Conservation (phyloP, 2,797 vertebrate genomes). For the Pseudocheirus occidentalis region DNA sequence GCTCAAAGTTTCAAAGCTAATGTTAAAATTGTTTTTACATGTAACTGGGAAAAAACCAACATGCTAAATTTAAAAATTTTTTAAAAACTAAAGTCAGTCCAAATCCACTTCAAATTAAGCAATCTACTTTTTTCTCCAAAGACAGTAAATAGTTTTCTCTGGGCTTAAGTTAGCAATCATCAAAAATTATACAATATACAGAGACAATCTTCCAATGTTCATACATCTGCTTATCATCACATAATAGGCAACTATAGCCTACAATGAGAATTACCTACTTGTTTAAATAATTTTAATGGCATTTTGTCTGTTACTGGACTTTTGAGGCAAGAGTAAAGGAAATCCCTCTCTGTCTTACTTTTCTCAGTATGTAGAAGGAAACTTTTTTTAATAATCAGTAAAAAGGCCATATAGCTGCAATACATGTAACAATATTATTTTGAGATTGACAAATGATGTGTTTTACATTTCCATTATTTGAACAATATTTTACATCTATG, state of each 20-base stretch:
- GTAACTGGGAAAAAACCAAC: no score
- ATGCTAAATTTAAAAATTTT: no score
- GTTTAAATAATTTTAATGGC: not conserved
- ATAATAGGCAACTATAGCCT: not conserved
- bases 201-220: no score
- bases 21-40: no score
- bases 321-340: not conserved
- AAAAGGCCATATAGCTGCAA: not conserved
- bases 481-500: not conserved
- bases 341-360: not conserved
- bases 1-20: no score
- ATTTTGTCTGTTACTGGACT: not conserved
- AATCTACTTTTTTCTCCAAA: not conserved
- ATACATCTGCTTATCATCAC: not conserved
- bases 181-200: not conserved
- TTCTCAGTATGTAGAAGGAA: not conserved
- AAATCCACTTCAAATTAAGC: not conserved
- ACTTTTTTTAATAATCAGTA: not conserved
- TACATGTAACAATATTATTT: not conserved
- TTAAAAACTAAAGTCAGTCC: fast-evolving
- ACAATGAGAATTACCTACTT: not conserved
- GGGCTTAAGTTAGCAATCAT: no score
- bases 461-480: not conserved
- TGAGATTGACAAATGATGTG: not conserved
- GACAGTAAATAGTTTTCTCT: not conserved